These are phyloP conservation scores for Tolypeutes matacus DNA, from an alignment of 2,797 vertebrate genomes.

Conservation along the genomic window DNA sequence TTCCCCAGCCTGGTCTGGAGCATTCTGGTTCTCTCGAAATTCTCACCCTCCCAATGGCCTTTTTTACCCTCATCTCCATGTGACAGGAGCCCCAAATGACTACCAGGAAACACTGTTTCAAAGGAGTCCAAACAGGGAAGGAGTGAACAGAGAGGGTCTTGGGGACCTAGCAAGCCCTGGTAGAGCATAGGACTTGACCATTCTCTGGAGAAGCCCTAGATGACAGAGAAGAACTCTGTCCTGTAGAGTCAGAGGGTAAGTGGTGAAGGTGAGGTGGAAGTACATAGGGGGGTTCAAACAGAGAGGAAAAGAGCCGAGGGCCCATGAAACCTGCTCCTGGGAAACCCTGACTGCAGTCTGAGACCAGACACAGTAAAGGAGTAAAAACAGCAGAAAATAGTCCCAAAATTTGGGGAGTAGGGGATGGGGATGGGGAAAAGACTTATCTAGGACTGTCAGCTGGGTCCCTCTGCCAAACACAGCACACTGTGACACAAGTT, in stretches of 20 bases:
- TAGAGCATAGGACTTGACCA: background rate
- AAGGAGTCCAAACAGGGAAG: rapidly evolving
- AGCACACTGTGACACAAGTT: background rate
- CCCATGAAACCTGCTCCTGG: too few species aligned
- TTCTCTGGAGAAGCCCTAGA: too few species aligned
- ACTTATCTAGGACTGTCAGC: background rate
- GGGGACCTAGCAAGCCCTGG: background rate
- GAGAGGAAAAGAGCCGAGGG: too few species aligned
- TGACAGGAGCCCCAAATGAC: too few species aligned
- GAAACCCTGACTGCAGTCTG: background rate
- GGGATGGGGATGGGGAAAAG: background rate
- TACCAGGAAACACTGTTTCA: too few species aligned
- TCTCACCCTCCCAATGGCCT: background rate
- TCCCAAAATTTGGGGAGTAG: too few species aligned
- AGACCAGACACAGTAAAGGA: background rate
- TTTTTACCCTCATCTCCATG: rapidly evolving
- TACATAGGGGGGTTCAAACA: too few species aligned
- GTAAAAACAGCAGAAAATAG: background rate
- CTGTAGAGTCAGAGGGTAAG: background rate
- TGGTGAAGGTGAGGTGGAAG: background rate
- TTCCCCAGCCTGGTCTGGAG: too few species aligned
- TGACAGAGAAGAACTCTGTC: too few species aligned
- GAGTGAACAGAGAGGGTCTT: rapidly evolving
- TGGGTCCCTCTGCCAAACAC: background rate
- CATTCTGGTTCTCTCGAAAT: rapidly evolving